phyloP scores from a whole-genome alignment of 2,797 vertebrate species.

The Chiroxiphia lanceolata region DNA sequence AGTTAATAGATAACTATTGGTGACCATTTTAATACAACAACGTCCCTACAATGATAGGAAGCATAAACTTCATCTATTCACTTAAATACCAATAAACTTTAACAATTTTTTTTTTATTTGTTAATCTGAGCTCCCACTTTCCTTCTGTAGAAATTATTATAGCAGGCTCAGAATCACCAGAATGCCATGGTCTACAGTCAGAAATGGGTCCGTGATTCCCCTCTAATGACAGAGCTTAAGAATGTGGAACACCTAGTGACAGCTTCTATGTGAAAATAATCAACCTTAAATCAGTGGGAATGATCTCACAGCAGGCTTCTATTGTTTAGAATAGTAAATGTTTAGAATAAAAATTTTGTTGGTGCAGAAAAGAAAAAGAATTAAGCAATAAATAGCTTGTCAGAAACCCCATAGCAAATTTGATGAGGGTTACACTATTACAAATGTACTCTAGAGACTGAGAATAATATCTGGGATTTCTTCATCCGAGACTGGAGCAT shows the following conservation, averaged over 20 bases:
- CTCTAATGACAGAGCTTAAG: neutral
- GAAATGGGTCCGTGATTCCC: conserved; percentile 29
- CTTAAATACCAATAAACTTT: neutral
- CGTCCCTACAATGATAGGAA: neutral
- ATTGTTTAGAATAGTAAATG: conserved; percentile 36
- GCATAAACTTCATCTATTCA: neutral
- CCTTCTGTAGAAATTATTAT: conserved; percentile 4
- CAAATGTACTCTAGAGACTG: neutral
- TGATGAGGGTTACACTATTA: neutral
- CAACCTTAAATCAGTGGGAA: conserved; percentile 46
- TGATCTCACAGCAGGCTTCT: conserved; percentile 39
- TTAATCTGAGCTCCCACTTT: neutral
- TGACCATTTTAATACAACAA: neutral
- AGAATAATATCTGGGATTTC: neutral
- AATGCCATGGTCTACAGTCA: neutral
- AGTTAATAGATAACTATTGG: neutral
- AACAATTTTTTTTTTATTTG: neutral
- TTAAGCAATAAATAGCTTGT: conserved; percentile 59
- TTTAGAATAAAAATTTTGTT: conserved; percentile 65
- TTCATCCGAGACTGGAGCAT: neutral
- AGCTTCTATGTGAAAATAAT: conserved; percentile 62
- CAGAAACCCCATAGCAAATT: conserved; percentile 1
- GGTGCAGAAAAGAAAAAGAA: neutral
- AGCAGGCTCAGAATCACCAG: neutral
- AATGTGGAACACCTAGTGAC: conserved; percentile 3